Evolutionary conservation across 2,888 invertebrate genomes (phyloP).

Genomic region (Plagiodera versicolora): DNA sequence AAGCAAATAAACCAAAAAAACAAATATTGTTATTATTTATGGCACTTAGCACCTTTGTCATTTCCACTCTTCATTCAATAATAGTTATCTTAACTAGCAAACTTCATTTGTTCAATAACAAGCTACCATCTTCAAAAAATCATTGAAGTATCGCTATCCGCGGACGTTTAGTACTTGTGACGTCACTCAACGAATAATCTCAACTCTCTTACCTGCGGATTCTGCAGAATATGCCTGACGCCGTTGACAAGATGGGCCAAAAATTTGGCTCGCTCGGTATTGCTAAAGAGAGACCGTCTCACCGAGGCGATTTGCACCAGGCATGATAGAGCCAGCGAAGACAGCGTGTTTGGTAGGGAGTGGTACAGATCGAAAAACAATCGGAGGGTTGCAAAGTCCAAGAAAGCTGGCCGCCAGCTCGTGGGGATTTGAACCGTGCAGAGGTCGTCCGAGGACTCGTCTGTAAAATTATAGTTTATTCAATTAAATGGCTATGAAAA

Average conservation of each 20-base stretch:
- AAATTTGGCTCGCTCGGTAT: constrained; percentile 90
- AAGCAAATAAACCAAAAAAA: too few species aligned
- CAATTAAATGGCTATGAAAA: too few species aligned
- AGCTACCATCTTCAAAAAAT: too few species aligned
- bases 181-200: too few species aligned
- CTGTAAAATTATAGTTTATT: constrained; percentile 71
- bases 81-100: too few species aligned
- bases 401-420: constrained; percentile 95
- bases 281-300: constrained; percentile 93
- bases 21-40: too few species aligned
- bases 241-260: constrained; percentile 89
- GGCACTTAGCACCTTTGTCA: too few species aligned
- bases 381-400: constrained; percentile 91
- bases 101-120: too few species aligned
- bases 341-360: constrained; percentile 80
- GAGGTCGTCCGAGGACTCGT: constrained; percentile 96
- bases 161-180: too few species aligned
- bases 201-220: too few species aligned
- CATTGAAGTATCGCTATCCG: too few species aligned
- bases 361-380: constrained; percentile 96
- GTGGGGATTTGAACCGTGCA: constrained; percentile 98
- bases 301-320: constrained; percentile 95
- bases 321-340: constrained; percentile 89
- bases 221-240: constrained; percentile 88
- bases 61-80: too few species aligned